Evolutionary conservation across 2,113 vertebrate species (phyloP), one percentile per base, ranked within the genome.

Genomic region (Esox niger): DNA sequence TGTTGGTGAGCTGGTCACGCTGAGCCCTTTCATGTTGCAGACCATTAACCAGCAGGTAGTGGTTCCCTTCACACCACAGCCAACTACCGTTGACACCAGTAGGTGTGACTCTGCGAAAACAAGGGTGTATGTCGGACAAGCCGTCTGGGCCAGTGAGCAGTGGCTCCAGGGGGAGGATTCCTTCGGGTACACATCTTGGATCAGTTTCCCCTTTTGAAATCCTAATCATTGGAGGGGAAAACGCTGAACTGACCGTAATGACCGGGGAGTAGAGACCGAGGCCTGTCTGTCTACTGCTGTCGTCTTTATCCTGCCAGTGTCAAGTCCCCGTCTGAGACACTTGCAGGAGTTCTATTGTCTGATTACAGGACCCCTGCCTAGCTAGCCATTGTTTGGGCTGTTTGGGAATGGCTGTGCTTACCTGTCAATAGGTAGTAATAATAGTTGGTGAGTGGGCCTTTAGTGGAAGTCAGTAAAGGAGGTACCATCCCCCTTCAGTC

Each of bases 31-130:
- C 43, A 56, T 54, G 43, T 32, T n/a, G 57, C 21, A 15, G 62
- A 25, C 43, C 21, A 29, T 70, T 77, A 21, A 26, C 54, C 67
- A 31, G 52, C 70, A 47, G 74, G 21, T 66, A 63, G 78, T 27
- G 83, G 82, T 74, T 79, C 68, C 49, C 79, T 82, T 86, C 77
- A 83, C 83, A 77, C 77, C 75, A 81, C 81, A 82, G 73, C 63
- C 75, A 79, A 73, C 43, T 32, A 43, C 31, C n/a, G 35, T 54
- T 63, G 49, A 76, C 69, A 55, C 73, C 74, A 64, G 66, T 65
- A 87, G 78, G 82, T 81, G 86, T 85, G 73, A 78, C 15, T 43
- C 38, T 15, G 35, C 3, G 38, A 54, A 26, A 29, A n/a, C 35
- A 32, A 15, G 27, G 11, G 15, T 29, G 46, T 59, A 31, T 56